These are phyloP conservation scores for Melanotaenia maccullochi DNA, from an alignment of 2,797 vertebrate genomes.

Conservation along the genomic window DNA sequence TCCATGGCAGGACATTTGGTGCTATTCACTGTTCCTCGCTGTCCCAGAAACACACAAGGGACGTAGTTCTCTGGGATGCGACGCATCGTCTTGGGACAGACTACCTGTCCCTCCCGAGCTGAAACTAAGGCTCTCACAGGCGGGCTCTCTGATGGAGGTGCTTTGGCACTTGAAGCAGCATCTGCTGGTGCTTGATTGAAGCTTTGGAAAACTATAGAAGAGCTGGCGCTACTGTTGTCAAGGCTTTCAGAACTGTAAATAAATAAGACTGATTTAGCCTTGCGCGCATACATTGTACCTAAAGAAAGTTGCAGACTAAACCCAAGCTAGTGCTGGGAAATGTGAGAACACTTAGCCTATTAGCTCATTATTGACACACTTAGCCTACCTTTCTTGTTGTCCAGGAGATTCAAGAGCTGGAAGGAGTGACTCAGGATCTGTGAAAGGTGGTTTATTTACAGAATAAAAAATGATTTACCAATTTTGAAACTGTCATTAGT, in stretches of 20 bases:
- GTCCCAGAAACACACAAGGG: slow-evolving; percentile 83
- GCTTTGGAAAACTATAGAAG: slow-evolving; percentile 91
- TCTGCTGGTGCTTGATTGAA: slow-evolving; percentile 62
- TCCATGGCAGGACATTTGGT: slow-evolving; percentile 73
- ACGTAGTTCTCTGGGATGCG: slow-evolving; percentile 76
- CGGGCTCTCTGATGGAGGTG: slow-evolving; percentile 7
- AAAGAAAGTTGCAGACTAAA: not conserved
- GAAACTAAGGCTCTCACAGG: slow-evolving; percentile 43
- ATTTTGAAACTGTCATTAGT: not conserved
- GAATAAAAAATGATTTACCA: not conserved
- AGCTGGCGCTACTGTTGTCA: slow-evolving; percentile 78
- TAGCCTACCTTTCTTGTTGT: slow-evolving; percentile 65
- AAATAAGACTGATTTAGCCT: slow-evolving; percentile 15
- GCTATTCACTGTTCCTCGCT: slow-evolving; percentile 19
- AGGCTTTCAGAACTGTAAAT: slow-evolving; percentile 70
- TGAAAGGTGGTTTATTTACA: slow-evolving; percentile 37
- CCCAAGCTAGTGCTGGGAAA: not conserved
- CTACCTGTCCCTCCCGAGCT: slow-evolving; percentile 53
- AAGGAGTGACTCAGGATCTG: slow-evolving; percentile 69
- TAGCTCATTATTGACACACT: not conserved
- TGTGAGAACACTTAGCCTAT: not conserved
- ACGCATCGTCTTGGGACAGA: slow-evolving; percentile 69
- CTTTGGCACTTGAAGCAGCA: slow-evolving; percentile 21
- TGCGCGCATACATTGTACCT: not conserved
- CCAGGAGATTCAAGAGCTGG: slow-evolving; percentile 83